phyloP scores from a whole-genome alignment of 2,113 vertebrate genomes.

The Panurus biarmicus region DNA sequence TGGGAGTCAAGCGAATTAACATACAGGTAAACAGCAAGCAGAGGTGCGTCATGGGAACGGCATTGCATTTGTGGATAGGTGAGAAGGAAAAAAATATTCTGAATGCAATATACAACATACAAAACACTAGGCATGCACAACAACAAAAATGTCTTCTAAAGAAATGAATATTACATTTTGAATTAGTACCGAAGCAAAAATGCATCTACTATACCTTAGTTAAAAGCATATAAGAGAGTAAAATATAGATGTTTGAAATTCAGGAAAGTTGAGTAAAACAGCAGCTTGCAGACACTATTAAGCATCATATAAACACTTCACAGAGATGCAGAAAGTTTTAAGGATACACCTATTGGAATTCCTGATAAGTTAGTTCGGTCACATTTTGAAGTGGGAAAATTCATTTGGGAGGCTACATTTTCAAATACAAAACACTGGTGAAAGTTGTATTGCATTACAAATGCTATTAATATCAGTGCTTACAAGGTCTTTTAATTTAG shows the following conservation, averaged over 20 bases:
- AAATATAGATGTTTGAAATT: constrained; percentile 86
- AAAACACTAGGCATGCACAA: constrained; percentile 99
- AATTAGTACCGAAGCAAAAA: constrained; percentile 94
- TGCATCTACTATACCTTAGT: constrained; percentile 86
- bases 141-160: constrained; percentile 95
- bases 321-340: constrained; percentile 69
- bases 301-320: constrained; percentile 78
- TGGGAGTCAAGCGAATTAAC: constrained; percentile 99
- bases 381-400: not conserved
- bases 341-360: constrained; percentile 64
- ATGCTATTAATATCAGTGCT: not conserved
- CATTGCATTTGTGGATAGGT: constrained; percentile 99
- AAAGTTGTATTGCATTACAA: not conserved
- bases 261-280: constrained; percentile 83
- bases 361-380: constrained; percentile 74
- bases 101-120: constrained; percentile 99
- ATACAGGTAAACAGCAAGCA: constrained; percentile 99
- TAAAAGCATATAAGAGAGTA: constrained; percentile 88
- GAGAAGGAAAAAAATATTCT: constrained; percentile 99
- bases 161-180: constrained; percentile 86
- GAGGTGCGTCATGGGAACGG: constrained; percentile 99
- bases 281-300: constrained; percentile 81
- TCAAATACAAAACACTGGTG: not conserved
- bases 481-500: not conserved
- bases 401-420: not conserved